Evolutionary conservation across 2,888 invertebrate species (phyloP).

Genomic region (Yponomeuta plumbellus): DNA sequence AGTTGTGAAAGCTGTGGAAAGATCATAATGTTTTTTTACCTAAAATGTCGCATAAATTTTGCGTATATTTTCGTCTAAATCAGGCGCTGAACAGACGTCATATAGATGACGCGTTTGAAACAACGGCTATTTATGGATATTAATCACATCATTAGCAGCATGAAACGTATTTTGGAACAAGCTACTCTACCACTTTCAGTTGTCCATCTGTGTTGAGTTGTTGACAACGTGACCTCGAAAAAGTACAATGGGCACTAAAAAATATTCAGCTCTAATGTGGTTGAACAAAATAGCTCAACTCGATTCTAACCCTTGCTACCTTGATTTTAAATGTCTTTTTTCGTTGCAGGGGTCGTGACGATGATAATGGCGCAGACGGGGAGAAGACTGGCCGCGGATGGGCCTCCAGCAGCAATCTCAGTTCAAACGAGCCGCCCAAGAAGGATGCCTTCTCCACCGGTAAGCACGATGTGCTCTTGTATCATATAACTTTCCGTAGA

Average conservation of each 20-base stretch:
- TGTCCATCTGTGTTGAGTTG: no score
- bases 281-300: background rate
- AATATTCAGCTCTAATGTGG: no score
- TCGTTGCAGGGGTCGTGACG: slow-evolving; percentile 63
- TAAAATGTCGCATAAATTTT: background rate
- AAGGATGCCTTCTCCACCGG: slow-evolving; percentile 68
- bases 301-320: background rate
- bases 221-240: no score
- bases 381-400: slow-evolving; percentile 79
- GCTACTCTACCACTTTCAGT: no score
- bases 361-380: slow-evolving; percentile 60
- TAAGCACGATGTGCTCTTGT: slow-evolving; percentile 28
- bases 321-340: background rate
- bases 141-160: background rate
- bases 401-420: slow-evolving; percentile 86
- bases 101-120: background rate
- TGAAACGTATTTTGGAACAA: background rate
- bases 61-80: background rate
- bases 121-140: background rate
- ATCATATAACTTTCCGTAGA: no score
- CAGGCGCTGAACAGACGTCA: background rate
- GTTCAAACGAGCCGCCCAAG: slow-evolving; percentile 55
- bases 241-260: no score
- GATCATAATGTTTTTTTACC: background rate
- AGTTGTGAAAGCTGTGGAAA: background rate